phyloP scores from a whole-genome alignment of 2,888 invertebrate genomes.

The Chalcosyrphus nemorum region DNA sequence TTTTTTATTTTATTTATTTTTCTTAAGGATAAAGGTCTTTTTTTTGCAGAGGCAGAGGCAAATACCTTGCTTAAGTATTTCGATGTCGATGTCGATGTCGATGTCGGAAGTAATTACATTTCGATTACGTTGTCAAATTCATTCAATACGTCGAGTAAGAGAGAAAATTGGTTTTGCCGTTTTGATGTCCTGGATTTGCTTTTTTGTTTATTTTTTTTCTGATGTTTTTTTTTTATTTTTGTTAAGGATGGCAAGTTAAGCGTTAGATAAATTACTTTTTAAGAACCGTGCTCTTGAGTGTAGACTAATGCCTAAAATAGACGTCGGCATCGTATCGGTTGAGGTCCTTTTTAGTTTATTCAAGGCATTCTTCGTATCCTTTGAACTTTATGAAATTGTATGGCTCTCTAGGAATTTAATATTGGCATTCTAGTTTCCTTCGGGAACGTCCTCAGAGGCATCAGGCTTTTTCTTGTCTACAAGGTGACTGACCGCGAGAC shows the following conservation, averaged over 20 bases:
- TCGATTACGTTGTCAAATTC: constrained; percentile 24
- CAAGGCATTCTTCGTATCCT: too few species aligned
- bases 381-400: too few species aligned
- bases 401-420: too few species aligned
- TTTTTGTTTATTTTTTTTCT: not conserved
- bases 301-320: too few species aligned
- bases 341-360: too few species aligned
- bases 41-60: not conserved
- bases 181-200: not conserved
- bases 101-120: constrained; percentile 28
- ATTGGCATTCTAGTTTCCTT: too few species aligned
- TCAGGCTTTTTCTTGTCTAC: too few species aligned
- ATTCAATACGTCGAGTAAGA: not conserved
- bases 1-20: not conserved
- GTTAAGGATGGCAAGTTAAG: not conserved
- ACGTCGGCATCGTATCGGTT: too few species aligned
- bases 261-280: not conserved
- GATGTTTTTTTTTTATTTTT: too few species aligned
- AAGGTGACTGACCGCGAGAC: too few species aligned
- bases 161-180: not conserved
- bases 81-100: too few species aligned
- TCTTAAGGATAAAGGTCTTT: constrained; percentile 14
- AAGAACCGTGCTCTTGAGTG: not conserved
- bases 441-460: too few species aligned
- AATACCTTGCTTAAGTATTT: not conserved